A percentile compares a stretch with the other conserved stretches of the same genome.
Conservation (phyloP, 2,797 vertebrate genomes). For the Halcyon badia region DNA sequence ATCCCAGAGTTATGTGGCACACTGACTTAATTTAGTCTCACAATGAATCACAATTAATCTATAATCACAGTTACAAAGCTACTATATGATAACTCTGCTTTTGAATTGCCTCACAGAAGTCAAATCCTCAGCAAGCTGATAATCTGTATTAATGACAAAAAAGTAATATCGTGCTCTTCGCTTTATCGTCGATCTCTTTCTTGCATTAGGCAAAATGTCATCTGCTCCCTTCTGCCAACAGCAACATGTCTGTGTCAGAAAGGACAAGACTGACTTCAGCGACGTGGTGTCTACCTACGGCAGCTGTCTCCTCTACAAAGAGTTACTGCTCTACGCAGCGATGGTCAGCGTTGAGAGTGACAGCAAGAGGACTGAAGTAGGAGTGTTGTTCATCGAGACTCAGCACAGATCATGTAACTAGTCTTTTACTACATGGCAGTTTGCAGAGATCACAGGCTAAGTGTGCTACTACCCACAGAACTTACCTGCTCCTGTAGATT, state of each 20-base stretch:
- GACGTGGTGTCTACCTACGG: not conserved
- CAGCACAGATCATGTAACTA: not conserved
- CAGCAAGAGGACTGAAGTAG: not conserved
- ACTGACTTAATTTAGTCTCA: not conserved
- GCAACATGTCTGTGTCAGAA: not conserved
- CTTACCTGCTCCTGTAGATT: slow-evolving; percentile 39
- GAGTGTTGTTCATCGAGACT: not conserved
- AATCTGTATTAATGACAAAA: not conserved
- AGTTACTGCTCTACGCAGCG: not conserved
- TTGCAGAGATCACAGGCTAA: not conserved
- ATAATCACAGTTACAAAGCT: not conserved
- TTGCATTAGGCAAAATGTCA: not conserved
- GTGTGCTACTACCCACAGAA: not conserved
- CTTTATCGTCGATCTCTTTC: not conserved
- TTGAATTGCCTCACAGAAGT: not conserved
- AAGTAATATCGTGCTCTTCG: not conserved
- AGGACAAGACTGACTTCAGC: not conserved
- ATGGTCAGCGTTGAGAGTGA: not conserved
- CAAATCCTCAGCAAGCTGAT: not conserved
- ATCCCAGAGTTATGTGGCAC: not conserved
- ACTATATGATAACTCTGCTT: not conserved
- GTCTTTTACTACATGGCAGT: not conserved
- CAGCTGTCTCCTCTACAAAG: not conserved
- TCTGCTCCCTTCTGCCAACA: not conserved
- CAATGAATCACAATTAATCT: too few species aligned